Evolutionary conservation across 2,113 vertebrate genomes (phyloP).

Genomic region (Pachycephala philippinensis): DNA sequence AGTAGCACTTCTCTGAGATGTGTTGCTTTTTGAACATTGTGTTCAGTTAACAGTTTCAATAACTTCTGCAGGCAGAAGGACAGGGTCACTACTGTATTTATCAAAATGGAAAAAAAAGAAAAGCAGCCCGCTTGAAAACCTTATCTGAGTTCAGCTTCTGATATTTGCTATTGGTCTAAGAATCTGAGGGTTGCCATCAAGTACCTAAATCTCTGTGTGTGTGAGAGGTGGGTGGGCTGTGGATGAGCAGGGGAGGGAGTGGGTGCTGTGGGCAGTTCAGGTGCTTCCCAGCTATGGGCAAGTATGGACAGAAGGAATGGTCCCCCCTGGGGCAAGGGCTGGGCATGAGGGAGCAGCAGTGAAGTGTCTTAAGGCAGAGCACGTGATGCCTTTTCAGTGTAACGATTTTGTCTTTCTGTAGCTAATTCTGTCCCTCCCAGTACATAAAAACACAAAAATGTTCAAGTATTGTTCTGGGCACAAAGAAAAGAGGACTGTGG

Average conservation of each 20-base stretch:
- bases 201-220: fast-evolving
- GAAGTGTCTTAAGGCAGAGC: not conserved
- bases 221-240: not conserved
- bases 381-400: fast-evolving
- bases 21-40: not conserved
- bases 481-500: not conserved
- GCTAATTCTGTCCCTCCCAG: not conserved
- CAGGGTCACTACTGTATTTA: not conserved
- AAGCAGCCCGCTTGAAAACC: not conserved
- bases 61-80: not conserved
- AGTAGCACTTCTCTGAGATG: not conserved
- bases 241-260: not conserved
- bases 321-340: not conserved
- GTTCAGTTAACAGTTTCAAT: not conserved
- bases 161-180: not conserved
- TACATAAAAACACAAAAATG: not conserved
- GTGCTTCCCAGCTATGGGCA: not conserved
- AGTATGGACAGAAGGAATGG: not conserved
- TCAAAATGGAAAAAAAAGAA: not conserved
- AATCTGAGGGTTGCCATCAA: not conserved
- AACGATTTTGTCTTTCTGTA: not conserved
- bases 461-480: not conserved
- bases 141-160: not conserved
- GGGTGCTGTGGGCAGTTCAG: not conserved
- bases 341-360: not conserved